Percentiles rank a stretch among this genome's conserved stretches.
phyloP scores from a whole-genome alignment of 2,888 invertebrate genomes.

The Dioctria rufipes region DNA sequence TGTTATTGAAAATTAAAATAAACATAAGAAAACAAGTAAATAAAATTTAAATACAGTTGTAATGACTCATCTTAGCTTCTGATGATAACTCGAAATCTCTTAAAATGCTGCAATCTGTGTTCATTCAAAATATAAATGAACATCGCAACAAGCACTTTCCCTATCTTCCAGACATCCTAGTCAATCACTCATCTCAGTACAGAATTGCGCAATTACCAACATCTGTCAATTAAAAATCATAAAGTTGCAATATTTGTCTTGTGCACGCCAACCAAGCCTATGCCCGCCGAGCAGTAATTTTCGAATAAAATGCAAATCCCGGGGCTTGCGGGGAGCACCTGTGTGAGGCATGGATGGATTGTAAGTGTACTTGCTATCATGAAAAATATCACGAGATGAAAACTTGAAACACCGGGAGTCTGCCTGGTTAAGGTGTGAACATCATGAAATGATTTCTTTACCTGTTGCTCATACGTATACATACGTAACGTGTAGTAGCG shows the following conservation, averaged over 20 bases:
- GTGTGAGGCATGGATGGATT: neutral
- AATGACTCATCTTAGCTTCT: too few species aligned
- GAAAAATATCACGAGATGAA: slow-evolving; percentile 38
- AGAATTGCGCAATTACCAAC: slow-evolving; percentile 43
- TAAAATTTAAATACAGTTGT: too few species aligned
- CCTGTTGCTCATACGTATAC: slow-evolving; percentile 17
- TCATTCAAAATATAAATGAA: too few species aligned
- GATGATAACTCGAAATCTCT: too few species aligned
- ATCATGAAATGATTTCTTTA: slow-evolving; percentile 47
- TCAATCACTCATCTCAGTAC: neutral
- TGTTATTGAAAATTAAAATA: too few species aligned
- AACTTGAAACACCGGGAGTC: slow-evolving; percentile 43
- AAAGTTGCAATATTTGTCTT: slow-evolving; percentile 51
- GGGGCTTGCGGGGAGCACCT: slow-evolving; percentile 3
- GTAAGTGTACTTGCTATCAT: slow-evolving; percentile 5
- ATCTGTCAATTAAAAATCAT: slow-evolving; percentile 52
- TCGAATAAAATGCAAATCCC: slow-evolving; percentile 41
- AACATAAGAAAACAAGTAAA: too few species aligned
- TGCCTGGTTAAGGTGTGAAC: slow-evolving; percentile 43
- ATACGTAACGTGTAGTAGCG: too few species aligned
- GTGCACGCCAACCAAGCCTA: slow-evolving; percentile 44
- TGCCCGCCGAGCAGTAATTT: slow-evolving; percentile 46
- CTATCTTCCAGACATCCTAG: neutral
- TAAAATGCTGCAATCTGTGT: too few species aligned
- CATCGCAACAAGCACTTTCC: neutral